Evolutionary conservation across 1,140 invertebrate species (phyloP), one percentile per base, ranked within the genome.

Genomic region (Berghia stephanieae): DNA sequence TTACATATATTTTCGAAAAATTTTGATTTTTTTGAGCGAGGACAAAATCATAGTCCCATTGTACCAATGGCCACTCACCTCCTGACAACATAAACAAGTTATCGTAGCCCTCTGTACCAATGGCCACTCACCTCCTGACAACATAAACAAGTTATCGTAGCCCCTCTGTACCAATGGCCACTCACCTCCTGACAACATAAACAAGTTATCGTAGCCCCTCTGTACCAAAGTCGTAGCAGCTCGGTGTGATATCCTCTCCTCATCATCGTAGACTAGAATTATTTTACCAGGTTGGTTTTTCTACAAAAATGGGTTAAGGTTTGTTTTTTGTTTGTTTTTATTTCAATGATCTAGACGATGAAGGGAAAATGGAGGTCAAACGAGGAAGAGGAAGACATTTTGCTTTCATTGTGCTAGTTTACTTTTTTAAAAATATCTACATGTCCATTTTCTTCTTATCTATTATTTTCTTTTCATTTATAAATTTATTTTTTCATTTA

Each of bases 141-240:
- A 82, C 77, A 92, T 78, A 79, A 91, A 91, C 18, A 91, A 79
- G 82, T 92, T 92, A 42, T 91, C 90, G 83, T 91, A 92, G 3
- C 91, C 91, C n/a, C n/a, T 27, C 10, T 52, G 60, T 34, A 52
- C 1, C 38, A 60, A 21, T 38, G n/a, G 75, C 36, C 6, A 68
- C 83, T 78, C 81, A 90, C 91, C 91, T 78, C 91, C 91, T 68
- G 91, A 91, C 49, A 92, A 82, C 78, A 92, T 80, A 78, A 91
- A 91, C 13, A 92, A 79, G 81, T 92, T 92, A 49, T 91, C 90
- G 83, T 92, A 92, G 3, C 91, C 91, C 70, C 91, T 83, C 81
- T 92, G 88, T 8, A 91, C 87, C 46, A 92, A 72, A 8, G 90
- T 91, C 4, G 90, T 88, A 0, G 88, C 89, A 36, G 86, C 88